Evolutionary conservation across 2,113 vertebrate genomes (phyloP).

Genomic region (Eretmodus cyanostictus): DNA sequence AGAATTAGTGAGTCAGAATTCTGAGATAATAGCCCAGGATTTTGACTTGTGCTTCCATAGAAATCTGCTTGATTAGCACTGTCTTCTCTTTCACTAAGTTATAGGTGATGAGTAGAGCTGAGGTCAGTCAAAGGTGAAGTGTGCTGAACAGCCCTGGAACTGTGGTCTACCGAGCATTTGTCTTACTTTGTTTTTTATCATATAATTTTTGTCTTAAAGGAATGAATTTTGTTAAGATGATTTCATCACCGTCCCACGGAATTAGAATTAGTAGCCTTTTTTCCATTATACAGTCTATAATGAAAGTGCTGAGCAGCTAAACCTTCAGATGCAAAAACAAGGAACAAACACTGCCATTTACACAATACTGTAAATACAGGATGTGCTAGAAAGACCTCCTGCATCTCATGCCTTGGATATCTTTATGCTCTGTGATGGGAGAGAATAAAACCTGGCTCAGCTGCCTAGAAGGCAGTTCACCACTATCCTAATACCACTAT

Average conservation of each 20-base stretch:
- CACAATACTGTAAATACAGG: neutral
- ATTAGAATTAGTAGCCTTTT: neutral
- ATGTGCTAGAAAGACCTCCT: neutral
- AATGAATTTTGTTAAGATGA: conserved; percentile 34
- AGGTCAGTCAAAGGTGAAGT: conserved; percentile 3
- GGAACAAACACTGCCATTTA: neutral
- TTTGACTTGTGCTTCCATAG: neutral
- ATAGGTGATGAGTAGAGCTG: neutral
- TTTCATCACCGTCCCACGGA: conserved; percentile 12
- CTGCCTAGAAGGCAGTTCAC: conserved; percentile 42
- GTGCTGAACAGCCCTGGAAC: neutral
- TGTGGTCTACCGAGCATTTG: neutral
- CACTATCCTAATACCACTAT: neutral
- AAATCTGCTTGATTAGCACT: neutral
- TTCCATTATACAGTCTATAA: neutral
- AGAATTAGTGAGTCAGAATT: neutral
- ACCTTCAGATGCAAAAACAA: neutral
- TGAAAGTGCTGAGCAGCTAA: neutral
- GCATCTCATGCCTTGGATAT: neutral
- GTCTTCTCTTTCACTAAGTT: neutral
- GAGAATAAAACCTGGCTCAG: conserved; percentile 46
- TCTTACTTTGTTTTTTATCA: conserved; percentile 28
- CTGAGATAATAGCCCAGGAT: neutral
- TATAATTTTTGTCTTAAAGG: conserved; percentile 21
- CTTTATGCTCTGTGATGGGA: neutral